Evolutionary conservation across 2,797 vertebrate genomes (phyloP), one percentile per base, ranked within the genome.

Genomic region (Argya squamiceps): DNA sequence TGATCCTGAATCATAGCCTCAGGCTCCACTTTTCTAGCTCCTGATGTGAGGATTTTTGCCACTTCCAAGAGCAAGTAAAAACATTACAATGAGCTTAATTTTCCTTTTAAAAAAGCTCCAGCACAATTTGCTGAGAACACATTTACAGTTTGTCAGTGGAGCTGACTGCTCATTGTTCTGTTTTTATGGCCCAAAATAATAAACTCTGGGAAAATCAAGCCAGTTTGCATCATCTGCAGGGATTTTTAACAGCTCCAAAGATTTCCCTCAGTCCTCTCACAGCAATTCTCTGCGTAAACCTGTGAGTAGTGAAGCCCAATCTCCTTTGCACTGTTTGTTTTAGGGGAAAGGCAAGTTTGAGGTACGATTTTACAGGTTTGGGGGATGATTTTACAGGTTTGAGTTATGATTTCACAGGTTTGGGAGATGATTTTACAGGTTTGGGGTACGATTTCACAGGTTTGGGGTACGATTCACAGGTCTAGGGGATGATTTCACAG

Each of bases 41-140:
- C 30, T 39, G 5, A 43, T 11, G 44, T 26, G 3, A 55, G 78
- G 44, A 19, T 29, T 56, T 68, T 23, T 60, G 17, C 5, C 55
- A 46, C 11, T 30, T 73, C 34, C 59, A 74, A 71, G 12, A 46
- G 30, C 24, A 74, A 78, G 13, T 9, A 29, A 37, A 70, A 23
- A n/a, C 9, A 1, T 19, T 43, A 21, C 53, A 12, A 11, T 2
- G 2, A 59, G 53, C 3, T 44, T 15, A 3, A 36, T 22, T 37
- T 52, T 74, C 43, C 37, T 18, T 68, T 73, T 37, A 23, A 76
- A 63, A 63, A 62, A 64, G 15, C 6, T 32, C 36, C 44, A 77
- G n/a, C 23, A 1, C 12, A 22, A 39, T 34, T 32, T 13, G 29
- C 46, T 29, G 53, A 32, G 30, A 67, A 74, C 29, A 63, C 19